Evolutionary conservation across 2,888 invertebrate species (phyloP).

Genomic region (Cataglyphis cursor): DNA sequence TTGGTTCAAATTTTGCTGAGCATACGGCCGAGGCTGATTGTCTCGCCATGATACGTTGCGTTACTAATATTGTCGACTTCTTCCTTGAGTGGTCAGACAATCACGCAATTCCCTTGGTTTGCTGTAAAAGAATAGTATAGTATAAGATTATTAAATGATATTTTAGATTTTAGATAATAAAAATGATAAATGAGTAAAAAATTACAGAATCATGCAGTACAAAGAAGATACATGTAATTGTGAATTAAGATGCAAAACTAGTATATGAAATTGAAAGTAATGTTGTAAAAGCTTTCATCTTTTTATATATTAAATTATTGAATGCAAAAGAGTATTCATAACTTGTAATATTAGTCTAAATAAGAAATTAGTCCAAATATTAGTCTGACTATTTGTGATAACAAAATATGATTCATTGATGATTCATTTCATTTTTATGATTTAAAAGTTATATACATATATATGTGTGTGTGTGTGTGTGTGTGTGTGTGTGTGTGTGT

Average conservation of each 20-base stretch:
- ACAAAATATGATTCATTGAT: background rate
- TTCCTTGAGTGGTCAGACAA: constrained; percentile 89
- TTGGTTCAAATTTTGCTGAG: constrained; percentile 86
- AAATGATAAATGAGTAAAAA: background rate
- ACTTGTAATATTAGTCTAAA: background rate
- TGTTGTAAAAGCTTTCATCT: background rate
- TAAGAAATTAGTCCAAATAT: too few species aligned
- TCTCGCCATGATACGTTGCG: constrained; percentile 89
- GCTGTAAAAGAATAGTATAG: constrained; percentile 49
- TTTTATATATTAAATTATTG: background rate
- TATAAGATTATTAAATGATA: background rate
- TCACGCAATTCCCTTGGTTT: constrained; percentile 84
- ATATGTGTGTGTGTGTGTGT: too few species aligned
- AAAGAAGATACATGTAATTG: background rate
- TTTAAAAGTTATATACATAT: too few species aligned
- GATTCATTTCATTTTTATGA: background rate
- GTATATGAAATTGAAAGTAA: background rate
- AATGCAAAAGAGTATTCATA: background rate
- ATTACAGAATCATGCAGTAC: background rate
- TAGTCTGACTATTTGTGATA: background rate
- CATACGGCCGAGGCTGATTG: constrained; percentile 92
- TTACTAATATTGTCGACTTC: constrained; percentile 88
- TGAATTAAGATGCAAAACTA: background rate
- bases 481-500: too few species aligned
- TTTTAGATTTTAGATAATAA: background rate